Conservation (phyloP, 2,888 invertebrate genomes). For the Dusona sp. region DNA sequence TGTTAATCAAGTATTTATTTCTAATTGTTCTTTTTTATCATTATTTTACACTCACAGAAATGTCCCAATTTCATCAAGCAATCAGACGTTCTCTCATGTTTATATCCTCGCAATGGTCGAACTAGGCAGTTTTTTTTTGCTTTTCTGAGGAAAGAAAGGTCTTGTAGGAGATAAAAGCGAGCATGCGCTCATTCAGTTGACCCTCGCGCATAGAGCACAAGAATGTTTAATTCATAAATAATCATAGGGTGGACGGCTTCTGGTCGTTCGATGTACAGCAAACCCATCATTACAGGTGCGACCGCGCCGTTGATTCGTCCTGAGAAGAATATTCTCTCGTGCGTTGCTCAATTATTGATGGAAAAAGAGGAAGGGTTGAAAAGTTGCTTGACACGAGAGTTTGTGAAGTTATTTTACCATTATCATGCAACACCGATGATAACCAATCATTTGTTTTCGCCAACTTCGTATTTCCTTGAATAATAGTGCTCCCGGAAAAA, state of each 20-base stretch:
- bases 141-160: neutral
- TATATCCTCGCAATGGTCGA: neutral
- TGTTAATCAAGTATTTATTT: neutral
- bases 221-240: conserved; percentile 54
- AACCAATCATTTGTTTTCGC: conserved; percentile 19
- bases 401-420: neutral
- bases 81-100: neutral
- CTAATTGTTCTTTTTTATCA: neutral
- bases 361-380: conserved; percentile 12
- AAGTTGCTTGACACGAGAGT: neutral
- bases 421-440: conserved; percentile 16
- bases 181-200: conserved; percentile 39
- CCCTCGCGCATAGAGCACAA: neutral
- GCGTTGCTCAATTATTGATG: conserved; percentile 53
- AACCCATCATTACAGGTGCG: conserved; percentile 56
- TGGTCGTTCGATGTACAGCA: conserved; percentile 22
- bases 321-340: conserved; percentile 26
- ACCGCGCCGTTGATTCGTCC: conserved; percentile 26
- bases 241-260: neutral
- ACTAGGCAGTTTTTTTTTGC: neutral
- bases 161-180: neutral
- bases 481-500: neutral
- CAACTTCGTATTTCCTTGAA: conserved; percentile 1
- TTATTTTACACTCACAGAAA: neutral
- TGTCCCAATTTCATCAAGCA: neutral